phyloP scores from a whole-genome alignment of 37 sponge, comb jelly and placozoan genomes.

The Geodia barretti region DNA sequence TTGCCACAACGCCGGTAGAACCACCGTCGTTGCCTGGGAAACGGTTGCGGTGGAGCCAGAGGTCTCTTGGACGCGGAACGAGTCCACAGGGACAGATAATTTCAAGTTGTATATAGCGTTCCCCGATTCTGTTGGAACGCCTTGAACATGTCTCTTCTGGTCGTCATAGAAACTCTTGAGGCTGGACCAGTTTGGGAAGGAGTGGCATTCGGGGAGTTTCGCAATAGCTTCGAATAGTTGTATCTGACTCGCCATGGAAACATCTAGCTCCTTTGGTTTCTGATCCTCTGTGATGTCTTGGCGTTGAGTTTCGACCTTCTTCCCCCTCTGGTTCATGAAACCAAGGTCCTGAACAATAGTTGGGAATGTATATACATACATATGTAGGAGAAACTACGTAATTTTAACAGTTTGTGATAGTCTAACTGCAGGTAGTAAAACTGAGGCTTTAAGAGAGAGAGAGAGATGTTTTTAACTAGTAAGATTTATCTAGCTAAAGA shows the following conservation, averaged over 20 bases:
- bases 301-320: conserved; percentile 1
- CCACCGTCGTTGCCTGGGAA: neutral
- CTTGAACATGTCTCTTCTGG: neutral
- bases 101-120: neutral
- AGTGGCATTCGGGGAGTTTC: neutral
- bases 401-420: too few species aligned
- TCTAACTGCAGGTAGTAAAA: too few species aligned
- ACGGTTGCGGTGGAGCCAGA: neutral
- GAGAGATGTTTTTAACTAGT: too few species aligned
- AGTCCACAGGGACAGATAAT: neutral
- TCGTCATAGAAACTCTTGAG: neutral
- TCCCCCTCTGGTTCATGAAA: neutral
- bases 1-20: neutral
- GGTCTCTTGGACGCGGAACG: neutral
- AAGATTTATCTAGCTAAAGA: too few species aligned
- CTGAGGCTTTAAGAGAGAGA: too few species aligned
- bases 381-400: too few species aligned
- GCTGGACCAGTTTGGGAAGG: conserved; percentile 7
- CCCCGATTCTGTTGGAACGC: neutral
- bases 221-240: neutral
- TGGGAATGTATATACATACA: too few species aligned
- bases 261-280: conserved; percentile 6
- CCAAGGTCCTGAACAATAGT: conserved; percentile 10
- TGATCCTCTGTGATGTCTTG: conserved; percentile 6
- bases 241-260: neutral